Evolutionary conservation across 2,888 invertebrate genomes (phyloP).

Genomic region (Eilema caniola): DNA sequence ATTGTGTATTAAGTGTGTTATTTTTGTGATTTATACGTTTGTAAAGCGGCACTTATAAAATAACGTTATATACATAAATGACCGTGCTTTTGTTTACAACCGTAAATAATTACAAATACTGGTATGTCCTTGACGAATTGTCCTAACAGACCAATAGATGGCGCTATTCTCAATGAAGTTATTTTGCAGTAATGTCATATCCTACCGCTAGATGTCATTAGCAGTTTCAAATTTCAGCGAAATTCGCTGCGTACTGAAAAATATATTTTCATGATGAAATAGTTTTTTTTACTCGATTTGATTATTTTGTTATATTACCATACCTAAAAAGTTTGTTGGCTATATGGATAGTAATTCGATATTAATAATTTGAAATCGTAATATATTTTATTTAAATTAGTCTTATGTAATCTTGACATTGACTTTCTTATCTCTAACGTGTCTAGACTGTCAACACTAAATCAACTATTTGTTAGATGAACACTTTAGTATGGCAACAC

Average conservation of each 20-base stretch:
- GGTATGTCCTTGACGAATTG: constrained; percentile 13
- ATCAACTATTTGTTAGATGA: not conserved
- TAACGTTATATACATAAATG: not conserved
- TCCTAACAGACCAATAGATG: constrained; percentile 16
- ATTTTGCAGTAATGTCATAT: not conserved
- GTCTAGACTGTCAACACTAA: not conserved
- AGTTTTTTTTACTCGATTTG: constrained; percentile 10
- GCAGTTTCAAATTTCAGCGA: constrained; percentile 31
- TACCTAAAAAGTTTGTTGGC: not conserved
- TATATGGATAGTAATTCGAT: not conserved
- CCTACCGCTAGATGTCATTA: constrained; percentile 59
- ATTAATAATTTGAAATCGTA: constrained; percentile 7
- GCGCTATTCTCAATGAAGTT: constrained; percentile 23
- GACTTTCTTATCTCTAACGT: not conserved
- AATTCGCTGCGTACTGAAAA: constrained; percentile 14
- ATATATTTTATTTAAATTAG: constrained; percentile 22
- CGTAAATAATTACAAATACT: not conserved
- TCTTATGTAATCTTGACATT: constrained; percentile 4
- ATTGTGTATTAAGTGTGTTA: not conserved
- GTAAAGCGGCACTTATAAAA: not conserved
- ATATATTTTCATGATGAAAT: constrained; percentile 19
- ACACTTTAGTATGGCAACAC: constrained; percentile 20
- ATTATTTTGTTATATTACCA: not conserved
- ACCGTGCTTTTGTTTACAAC: not conserved
- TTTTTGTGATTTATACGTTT: not conserved